Evolutionary conservation across 2,888 invertebrate genomes (phyloP), one percentile per base, ranked within the genome.

Genomic region (Agrochola macilenta): DNA sequence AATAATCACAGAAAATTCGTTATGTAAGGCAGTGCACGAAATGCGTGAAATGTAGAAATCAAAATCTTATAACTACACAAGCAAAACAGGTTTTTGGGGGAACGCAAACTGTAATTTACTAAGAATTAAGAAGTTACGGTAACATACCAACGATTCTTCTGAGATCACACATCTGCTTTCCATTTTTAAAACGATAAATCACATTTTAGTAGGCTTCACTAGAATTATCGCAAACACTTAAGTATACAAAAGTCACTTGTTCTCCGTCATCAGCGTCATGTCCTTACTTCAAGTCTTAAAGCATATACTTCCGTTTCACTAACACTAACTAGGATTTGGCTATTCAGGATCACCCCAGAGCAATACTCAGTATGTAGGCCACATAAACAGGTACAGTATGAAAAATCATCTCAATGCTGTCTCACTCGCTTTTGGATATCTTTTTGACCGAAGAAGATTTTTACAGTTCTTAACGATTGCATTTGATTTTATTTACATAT

Each of bases 131-230:
- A 89, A 89, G 69, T 80, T 82, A 87, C 80, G 90, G 90, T 91
- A 92, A 92, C 92, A 90, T 88, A 88, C 89, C 88, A 87, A 84
- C 88, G 88, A 90, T 90, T 92, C 91, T 91, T 90, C 92, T 94
- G 95, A 95, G 96, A 96, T 96, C 96, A 95, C 94, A 91, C 90
- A 88, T 92, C 91, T 90, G 89, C 90, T 91, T 90, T 90, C 88
- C 89, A 86, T 89, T 91, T 87, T 88, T 90, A 89, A 92, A 92
- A 91, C 88, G 90, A 92, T 93, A 92, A 93, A 95, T 95, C 95
- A 95, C 94, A 95, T 91, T 94, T 94, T 91, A 81, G 87, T 92
- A 94, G 94, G 93, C 93, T 94, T 90, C 91, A 92, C 91, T 92
- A 93, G 81, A 90, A 85, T 88, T 88, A 89, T 87, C 89, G 90